Conservation (phyloP, 2,888 invertebrate species). For the Hermaeophaga mercurialis region DNA sequence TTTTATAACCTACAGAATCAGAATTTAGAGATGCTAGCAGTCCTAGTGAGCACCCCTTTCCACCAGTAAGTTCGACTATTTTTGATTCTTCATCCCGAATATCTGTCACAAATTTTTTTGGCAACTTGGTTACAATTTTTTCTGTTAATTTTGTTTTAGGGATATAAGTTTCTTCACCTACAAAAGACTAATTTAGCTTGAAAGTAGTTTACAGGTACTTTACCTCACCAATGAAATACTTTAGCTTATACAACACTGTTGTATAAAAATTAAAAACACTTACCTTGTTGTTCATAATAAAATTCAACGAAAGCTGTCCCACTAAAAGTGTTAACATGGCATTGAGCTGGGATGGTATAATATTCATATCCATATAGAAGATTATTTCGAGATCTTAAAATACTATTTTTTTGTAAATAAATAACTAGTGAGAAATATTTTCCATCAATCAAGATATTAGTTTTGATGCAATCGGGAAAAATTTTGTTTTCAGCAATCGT, state of each 20-base stretch:
- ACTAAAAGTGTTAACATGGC: slow-evolving; percentile 50
- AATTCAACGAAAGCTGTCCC: slow-evolving; percentile 55
- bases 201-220: no score
- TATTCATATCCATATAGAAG: slow-evolving; percentile 42
- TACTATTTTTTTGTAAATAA: slow-evolving; percentile 39
- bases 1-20: slow-evolving; percentile 55
- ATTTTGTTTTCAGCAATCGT: slow-evolving; percentile 58
- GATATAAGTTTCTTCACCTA: slow-evolving; percentile 22
- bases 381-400: slow-evolving; percentile 27
- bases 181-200: no score
- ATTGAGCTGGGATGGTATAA: slow-evolving; percentile 44
- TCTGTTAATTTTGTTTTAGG: slow-evolving; percentile 39
- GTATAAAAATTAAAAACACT: no score
- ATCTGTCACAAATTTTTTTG: slow-evolving; percentile 38
- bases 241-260: no score
- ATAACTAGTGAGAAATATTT: slow-evolving; percentile 41
- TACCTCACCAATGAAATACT: no score
- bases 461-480: slow-evolving; percentile 59
- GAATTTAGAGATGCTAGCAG: slow-evolving; percentile 60
- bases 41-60: slow-evolving; percentile 80
- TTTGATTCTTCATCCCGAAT: slow-evolving; percentile 61
- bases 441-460: slow-evolving; percentile 50
- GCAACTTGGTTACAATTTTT: slow-evolving; percentile 33
- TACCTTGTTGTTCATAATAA: slow-evolving; percentile 51
- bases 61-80: slow-evolving; percentile 69